Conservation (phyloP, 37 sponge, comb jelly and placozoan species). For the Petrosia ficiformis region DNA sequence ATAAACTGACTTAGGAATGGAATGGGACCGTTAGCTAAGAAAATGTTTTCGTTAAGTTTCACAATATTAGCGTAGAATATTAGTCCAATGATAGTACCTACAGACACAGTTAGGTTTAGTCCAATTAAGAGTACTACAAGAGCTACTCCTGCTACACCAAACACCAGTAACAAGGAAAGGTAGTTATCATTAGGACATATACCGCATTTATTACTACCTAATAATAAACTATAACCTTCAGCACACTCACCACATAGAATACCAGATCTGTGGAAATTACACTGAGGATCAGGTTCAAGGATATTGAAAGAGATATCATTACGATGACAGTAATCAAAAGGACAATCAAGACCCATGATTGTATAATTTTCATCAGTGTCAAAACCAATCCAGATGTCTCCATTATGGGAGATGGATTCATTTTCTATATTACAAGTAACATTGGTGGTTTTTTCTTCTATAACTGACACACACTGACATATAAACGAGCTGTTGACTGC, state of each 20-base stretch:
- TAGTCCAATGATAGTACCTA: slow-evolving; percentile 6
- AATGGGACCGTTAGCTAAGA: slow-evolving; percentile 7
- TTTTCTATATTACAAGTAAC: neutral
- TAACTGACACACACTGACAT: neutral
- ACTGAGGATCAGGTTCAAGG: neutral
- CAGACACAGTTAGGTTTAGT: slow-evolving; percentile 3
- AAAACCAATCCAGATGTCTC: neutral
- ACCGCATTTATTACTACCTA: slow-evolving; percentile 2
- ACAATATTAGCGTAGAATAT: slow-evolving; percentile 6
- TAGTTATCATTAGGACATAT: neutral
- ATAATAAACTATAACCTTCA: neutral
- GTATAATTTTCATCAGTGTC: neutral
- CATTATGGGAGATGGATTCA: neutral
- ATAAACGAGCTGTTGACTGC: neutral
- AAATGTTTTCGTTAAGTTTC: neutral
- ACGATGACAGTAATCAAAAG: slow-evolving; percentile 1
- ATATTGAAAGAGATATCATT: neutral
- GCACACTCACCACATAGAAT: slow-evolving; percentile 3
- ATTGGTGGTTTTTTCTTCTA: neutral
- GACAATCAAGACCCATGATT: neutral
- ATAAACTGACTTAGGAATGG: slow-evolving; percentile 3
- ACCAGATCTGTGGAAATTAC: slow-evolving; percentile 1
- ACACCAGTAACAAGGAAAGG: neutral
- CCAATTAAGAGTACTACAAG: neutral
- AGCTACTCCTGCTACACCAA: slow-evolving; percentile 5